Evolutionary conservation across 2,797 vertebrate species (phyloP).

Genomic region (Cygnus olor): DNA sequence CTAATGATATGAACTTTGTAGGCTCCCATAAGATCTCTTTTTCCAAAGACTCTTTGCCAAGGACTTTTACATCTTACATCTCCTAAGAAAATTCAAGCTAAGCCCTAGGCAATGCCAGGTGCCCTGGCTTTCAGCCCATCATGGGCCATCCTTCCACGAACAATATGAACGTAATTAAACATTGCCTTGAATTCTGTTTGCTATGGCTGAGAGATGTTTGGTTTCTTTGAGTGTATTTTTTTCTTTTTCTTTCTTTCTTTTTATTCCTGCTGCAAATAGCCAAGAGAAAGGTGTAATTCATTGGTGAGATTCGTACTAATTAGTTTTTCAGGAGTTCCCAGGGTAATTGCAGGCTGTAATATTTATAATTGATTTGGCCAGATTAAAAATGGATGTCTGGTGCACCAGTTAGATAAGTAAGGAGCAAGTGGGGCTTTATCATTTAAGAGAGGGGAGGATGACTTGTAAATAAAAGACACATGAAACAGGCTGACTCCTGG

Average conservation of each 20-base stretch:
- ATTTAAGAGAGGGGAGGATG: background rate
- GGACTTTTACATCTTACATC: background rate
- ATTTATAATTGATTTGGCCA: conserved; percentile 71
- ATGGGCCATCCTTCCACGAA: background rate
- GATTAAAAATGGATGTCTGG: conserved; percentile 69
- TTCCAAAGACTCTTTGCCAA: conserved; percentile 16
- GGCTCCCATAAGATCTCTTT: background rate
- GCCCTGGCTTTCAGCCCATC: background rate
- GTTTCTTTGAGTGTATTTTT: conserved; percentile 3
- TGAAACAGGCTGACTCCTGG: conserved; percentile 34
- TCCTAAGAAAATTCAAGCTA: background rate
- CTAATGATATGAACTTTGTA: background rate
- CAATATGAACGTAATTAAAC: background rate
- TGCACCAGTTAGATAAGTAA: conserved; percentile 40
- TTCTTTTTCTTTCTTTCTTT: background rate
- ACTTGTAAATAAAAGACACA: background rate
- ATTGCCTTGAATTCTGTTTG: background rate
- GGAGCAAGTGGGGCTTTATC: conserved; percentile 4
- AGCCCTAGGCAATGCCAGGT: background rate
- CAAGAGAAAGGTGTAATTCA: conserved; percentile 69
- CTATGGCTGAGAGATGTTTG: background rate
- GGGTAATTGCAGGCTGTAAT: conserved; percentile 66
- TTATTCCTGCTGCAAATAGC: conserved; percentile 6
- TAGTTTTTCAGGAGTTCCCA: conserved; percentile 66
- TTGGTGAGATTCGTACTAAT: conserved; percentile 36